Evolutionary conservation across 2,113 vertebrate genomes (phyloP), one percentile per base, ranked within the genome.

Genomic region (Melanerpes aurifrons): DNA sequence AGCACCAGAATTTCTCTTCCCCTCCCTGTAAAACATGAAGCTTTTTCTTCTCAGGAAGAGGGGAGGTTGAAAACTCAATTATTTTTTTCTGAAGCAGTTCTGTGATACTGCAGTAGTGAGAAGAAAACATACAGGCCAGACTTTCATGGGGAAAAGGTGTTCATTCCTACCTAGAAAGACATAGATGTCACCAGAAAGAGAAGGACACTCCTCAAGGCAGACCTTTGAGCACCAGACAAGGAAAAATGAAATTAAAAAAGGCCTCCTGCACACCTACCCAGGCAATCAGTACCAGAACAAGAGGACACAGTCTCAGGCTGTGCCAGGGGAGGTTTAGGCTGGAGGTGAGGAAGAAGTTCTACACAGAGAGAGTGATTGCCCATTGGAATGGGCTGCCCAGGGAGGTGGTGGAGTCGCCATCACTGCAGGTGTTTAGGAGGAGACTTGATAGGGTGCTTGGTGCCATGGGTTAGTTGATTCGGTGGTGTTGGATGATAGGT

Each of bases 41-140:
- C 67, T 91, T 76, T 87, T 37, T 37, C 37, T 10, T 10, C 54
- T n/a, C 37, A 45, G 50, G 69, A 69, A 32, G 32, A 70, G 22
- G 19, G 21, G 12, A 50, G 20, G 21, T 50, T 50, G 21, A 50
- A 50, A 50, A 21, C 20, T 20, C 43, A 43, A 43, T 20, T 20
- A 7, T 50, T 50, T 50, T 50, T 22, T 50, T 40, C 48, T 19
- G 1, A 25, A 72, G 28, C 6, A 73, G 25, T 10, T 53, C 24
- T 48, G 8, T n/a, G 45, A 76, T 3, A 3, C 0, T 3, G 7
- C 8, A 67, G 6, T 12, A 54, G 6, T 0, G 4, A 47, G 53
- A 73, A 62, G 2, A 8, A 61, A 82, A 21, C 1, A 32, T 4
- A 15, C 45, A 45, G 16, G 45, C 5, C 26, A 37, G 58, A 17